Evolutionary conservation across 2,797 vertebrate species (phyloP).

Genomic region (Sebastes minor): DNA sequence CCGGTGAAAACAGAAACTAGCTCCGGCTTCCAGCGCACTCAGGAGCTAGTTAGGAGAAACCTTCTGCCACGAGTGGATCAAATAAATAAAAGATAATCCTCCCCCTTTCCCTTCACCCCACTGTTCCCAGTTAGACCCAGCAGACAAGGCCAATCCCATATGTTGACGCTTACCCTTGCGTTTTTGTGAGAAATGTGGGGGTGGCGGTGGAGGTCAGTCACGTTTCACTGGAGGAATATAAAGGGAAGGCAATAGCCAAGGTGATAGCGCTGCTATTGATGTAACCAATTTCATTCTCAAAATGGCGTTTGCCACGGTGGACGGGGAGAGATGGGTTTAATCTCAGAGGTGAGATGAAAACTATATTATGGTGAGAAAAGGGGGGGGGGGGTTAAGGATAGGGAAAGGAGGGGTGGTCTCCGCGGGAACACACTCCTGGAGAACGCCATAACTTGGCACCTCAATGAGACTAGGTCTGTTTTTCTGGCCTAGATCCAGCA

Average conservation of each 20-base stretch:
- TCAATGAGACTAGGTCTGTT: constrained; percentile 9
- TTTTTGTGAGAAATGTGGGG: constrained; percentile 71
- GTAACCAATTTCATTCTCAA: constrained; percentile 84
- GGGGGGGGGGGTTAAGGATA: constrained; percentile 40
- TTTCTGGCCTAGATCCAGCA: constrained; percentile 25
- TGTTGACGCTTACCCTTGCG: constrained; percentile 55
- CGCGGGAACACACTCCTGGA: constrained; percentile 32
- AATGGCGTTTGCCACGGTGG: constrained; percentile 81
- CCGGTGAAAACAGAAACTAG: constrained; percentile 18
- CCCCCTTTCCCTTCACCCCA: constrained; percentile 47
- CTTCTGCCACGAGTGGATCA: constrained; percentile 54
- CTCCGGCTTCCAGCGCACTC: constrained; percentile 26
- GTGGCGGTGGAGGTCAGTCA: constrained; percentile 72
- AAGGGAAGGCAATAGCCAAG: constrained; percentile 81
- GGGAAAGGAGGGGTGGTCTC: constrained; percentile 56
- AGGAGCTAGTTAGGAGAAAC: constrained; percentile 52
- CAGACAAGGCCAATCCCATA: constrained; percentile 57
- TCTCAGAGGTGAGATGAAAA: constrained; percentile 83
- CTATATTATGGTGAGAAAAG: constrained; percentile 79
- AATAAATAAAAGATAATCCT: constrained; percentile 71
- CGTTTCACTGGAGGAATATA: constrained; percentile 79
- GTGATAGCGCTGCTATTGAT: constrained; percentile 81
- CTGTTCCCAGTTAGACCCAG: constrained; percentile 57
- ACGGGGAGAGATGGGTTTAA: constrained; percentile 82
- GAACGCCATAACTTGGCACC: constrained; percentile 25